Evolutionary conservation across 2,888 invertebrate genomes (phyloP).

Genomic region (Gerris lacustris): DNA sequence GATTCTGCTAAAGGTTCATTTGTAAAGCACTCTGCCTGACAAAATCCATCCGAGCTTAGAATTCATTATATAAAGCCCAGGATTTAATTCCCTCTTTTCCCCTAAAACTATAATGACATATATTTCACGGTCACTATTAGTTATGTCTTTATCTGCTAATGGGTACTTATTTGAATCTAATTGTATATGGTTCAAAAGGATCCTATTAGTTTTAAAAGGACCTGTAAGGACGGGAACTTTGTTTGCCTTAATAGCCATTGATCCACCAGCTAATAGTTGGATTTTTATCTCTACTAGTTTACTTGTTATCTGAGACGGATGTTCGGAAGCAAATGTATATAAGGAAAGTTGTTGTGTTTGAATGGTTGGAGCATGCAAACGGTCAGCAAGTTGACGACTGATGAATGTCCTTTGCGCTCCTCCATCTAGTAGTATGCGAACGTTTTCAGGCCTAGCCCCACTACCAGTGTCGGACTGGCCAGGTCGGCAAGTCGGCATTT

Average conservation of each 20-base stretch:
- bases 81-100: not conserved
- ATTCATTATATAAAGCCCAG: conserved; percentile 5
- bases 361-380: not conserved
- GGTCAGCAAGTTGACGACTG: not conserved
- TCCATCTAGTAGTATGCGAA: not conserved
- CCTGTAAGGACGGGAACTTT: not conserved
- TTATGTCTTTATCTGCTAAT: not conserved
- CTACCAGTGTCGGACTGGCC: not conserved
- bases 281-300: not conserved
- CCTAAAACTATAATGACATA: conserved; percentile 13
- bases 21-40: not conserved
- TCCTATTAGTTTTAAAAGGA: not conserved
- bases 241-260: not conserved
- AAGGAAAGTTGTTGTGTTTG: not conserved
- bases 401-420: not conserved
- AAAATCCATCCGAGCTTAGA: conserved; percentile 14
- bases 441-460: not conserved
- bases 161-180: not conserved
- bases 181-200: not conserved
- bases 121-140: not conserved
- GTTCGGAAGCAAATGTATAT: not conserved
- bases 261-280: not conserved
- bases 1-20: not conserved
- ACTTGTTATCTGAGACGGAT: not conserved
- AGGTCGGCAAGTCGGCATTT: no score